phyloP scores from a whole-genome alignment of 2,113 vertebrate genomes.

The Muntiacus muntjak region DNA sequence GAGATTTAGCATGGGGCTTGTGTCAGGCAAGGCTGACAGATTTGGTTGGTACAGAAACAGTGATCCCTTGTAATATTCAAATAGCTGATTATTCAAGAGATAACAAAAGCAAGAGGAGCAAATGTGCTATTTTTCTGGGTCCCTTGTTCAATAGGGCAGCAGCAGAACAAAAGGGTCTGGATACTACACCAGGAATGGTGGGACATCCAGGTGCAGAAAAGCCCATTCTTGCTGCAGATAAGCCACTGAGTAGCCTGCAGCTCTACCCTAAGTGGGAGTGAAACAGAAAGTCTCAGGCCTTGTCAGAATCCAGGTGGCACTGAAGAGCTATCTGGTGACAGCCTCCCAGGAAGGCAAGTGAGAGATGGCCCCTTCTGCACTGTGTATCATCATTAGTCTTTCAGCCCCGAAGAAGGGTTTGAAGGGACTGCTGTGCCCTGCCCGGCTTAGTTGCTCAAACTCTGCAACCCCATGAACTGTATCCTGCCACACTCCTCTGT shows the following conservation, averaged over 20 bases:
- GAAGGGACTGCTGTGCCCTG: neutral
- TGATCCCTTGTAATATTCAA: neutral
- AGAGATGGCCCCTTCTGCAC: neutral
- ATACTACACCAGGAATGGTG: neutral
- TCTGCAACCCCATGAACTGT: neutral
- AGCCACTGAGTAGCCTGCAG: neutral
- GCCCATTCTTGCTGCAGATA: neutral
- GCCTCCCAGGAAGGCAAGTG: neutral
- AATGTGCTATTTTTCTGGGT: neutral
- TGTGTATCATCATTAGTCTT: neutral
- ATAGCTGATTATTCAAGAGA: neutral
- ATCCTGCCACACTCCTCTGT: neutral
- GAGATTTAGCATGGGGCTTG: neutral
- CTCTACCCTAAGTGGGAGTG: neutral
- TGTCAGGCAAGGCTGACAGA: neutral
- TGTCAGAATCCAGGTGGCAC: neutral
- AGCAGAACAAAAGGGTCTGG: neutral
- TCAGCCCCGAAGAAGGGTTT: neutral
- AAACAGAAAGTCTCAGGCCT: neutral
- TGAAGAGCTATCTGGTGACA: neutral
- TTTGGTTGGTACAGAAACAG: neutral
- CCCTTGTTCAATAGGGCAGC: neutral
- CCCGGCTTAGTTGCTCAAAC: neutral
- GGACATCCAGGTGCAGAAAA: neutral
- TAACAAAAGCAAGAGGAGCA: neutral